Evolutionary conservation across 2,888 invertebrate genomes (phyloP).

Genomic region (Amphimallon solstitiale): DNA sequence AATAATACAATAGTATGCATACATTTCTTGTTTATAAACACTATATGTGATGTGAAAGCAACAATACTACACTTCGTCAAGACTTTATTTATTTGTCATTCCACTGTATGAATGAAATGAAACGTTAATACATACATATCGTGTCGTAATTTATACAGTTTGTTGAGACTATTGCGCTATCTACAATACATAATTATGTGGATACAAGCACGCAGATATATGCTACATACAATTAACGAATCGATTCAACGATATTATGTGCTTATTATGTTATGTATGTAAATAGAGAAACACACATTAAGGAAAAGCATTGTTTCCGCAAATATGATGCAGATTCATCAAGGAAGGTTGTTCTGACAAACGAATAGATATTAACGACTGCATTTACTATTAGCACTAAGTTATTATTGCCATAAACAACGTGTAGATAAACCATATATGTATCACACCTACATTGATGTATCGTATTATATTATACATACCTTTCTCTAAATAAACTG

Average conservation of each 20-base stretch:
- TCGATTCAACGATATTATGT: conserved; percentile 3
- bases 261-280: too few species aligned
- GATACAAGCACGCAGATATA: not conserved
- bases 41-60: not conserved
- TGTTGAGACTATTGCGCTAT: not conserved
- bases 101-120: conserved; percentile 3
- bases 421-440: too few species aligned
- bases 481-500: too few species aligned
- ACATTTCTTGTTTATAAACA: conserved; percentile 4
- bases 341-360: too few species aligned
- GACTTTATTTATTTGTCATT: not conserved
- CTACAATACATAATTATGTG: conserved; percentile 12
- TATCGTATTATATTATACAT: too few species aligned
- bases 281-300: too few species aligned
- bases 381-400: too few species aligned
- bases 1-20: not conserved
- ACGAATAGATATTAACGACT: too few species aligned
- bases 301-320: too few species aligned
- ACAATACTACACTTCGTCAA: not conserved
- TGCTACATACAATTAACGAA: not conserved
- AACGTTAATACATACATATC: conserved; percentile 6
- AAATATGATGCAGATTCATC: too few species aligned
- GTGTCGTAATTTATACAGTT: not conserved
- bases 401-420: too few species aligned
- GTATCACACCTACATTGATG: too few species aligned